A percentile compares a stretch with the other conserved stretches of the same genome.
These are phyloP conservation scores for Ecliptopera silaceata DNA, from an alignment of 2,888 invertebrate genomes.

Conservation along the genomic window DNA sequence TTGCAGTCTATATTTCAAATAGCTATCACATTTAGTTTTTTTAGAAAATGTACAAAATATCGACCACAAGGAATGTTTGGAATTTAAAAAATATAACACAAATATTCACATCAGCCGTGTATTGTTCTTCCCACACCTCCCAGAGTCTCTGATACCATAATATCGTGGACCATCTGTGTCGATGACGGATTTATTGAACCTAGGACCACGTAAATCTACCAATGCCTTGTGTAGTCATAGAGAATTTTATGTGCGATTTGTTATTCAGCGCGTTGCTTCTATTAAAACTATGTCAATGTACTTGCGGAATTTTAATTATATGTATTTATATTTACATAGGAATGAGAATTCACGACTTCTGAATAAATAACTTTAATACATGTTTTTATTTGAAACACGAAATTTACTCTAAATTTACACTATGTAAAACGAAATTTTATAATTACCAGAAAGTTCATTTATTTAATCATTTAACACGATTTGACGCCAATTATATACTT, in stretches of 20 bases:
- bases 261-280: not conserved
- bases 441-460: no score
- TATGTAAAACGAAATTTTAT: no score
- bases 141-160: constrained; percentile 43
- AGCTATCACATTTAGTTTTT: no score
- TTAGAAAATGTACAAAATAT: no score
- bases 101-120: constrained; percentile 25
- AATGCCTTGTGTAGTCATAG: constrained; percentile 32
- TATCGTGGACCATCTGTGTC: constrained; percentile 43
- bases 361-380: no score
- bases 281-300: not conserved
- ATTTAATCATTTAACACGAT: no score
- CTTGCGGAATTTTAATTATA: not conserved
- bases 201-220: constrained; percentile 35
- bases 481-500: no score
- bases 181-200: constrained; percentile 49
- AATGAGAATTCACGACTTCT: not conserved
- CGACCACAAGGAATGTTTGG: no score
- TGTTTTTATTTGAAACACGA: no score
- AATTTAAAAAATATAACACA: constrained; percentile 8
- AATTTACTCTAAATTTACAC: no score
- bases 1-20: no score
- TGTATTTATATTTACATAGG: no score
- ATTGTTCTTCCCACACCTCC: constrained; percentile 60
- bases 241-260: constrained; percentile 11